Conservation (phyloP, 1,140 invertebrate genomes). For the Subanguina moxae region DNA sequence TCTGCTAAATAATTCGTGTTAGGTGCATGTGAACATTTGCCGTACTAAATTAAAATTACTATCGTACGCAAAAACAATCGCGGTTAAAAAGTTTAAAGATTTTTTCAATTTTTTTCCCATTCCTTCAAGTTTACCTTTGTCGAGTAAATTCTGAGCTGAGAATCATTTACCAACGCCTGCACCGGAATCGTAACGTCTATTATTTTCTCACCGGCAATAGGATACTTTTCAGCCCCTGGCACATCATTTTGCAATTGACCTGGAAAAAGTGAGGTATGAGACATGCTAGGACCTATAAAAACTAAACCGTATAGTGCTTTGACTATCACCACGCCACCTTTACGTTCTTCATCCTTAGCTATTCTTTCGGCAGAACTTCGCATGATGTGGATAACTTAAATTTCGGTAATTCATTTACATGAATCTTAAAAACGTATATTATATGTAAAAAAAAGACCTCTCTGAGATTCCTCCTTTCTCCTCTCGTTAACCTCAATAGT, state of each 20-base stretch:
- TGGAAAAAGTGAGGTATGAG: too few relatives aligned
- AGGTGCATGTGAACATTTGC: too few relatives aligned
- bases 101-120: constrained; percentile 8
- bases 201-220: constrained; percentile 64
- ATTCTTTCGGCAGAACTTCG: constrained; percentile 63
- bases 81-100: background rate
- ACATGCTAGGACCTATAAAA: too few relatives aligned
- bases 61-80: background rate
- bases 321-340: constrained; percentile 76
- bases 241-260: constrained; percentile 53
- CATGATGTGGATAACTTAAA: constrained; percentile 72
- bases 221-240: constrained; percentile 38
- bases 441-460: background rate
- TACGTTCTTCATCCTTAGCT: constrained; percentile 70
- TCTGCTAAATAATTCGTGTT: too few relatives aligned
- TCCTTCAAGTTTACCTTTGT: constrained; percentile 83
- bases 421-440: too few relatives aligned
- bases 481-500: constrained; percentile 40
- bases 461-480: constrained; percentile 43
- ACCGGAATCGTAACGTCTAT: constrained; percentile 87
- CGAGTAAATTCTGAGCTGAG: constrained; percentile 75
- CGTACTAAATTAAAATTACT: background rate
- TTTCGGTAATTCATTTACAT: too few relatives aligned
- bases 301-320: constrained; percentile 70
- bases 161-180: constrained; percentile 87